These are phyloP conservation scores for Caenorhabditis plicata DNA, from an alignment of 2,888 invertebrate species.

Conservation along the genomic window DNA sequence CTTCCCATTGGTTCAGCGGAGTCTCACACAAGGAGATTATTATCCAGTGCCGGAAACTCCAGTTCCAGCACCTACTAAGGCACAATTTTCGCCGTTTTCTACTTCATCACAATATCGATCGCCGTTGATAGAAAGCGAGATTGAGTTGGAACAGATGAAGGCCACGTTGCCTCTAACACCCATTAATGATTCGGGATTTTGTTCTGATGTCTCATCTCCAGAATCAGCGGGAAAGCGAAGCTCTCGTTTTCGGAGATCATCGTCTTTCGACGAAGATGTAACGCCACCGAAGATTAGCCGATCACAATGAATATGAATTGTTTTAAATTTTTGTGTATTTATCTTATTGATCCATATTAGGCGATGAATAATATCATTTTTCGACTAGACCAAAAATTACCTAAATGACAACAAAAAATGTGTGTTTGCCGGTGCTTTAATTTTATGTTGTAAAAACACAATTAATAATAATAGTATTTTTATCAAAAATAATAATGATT, in stretches of 20 bases:
- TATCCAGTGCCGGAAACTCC: neutral
- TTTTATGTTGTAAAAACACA: too few species aligned
- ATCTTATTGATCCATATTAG: too few species aligned
- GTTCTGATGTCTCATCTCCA: slow-evolving; percentile 31
- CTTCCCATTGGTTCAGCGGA: slow-evolving; percentile 22
- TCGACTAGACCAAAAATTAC: too few species aligned
- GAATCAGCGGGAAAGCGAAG: slow-evolving; percentile 19
- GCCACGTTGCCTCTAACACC: slow-evolving; percentile 15
- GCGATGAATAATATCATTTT: too few species aligned
- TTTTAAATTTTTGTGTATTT: too few species aligned
- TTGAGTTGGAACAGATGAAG: neutral
- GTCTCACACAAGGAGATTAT: slow-evolving; percentile 14
- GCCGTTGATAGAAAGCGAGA: neutral
- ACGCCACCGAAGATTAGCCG: slow-evolving; percentile 25
- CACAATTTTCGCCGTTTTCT: neutral
- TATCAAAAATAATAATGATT: too few species aligned
- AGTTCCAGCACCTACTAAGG: neutral
- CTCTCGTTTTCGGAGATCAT: slow-evolving; percentile 8
- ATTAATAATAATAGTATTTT: too few species aligned
- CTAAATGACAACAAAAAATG: too few species aligned
- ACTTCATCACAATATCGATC: neutral
- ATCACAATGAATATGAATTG: neutral
- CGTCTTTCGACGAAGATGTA: slow-evolving; percentile 10
- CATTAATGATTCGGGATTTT: slow-evolving; percentile 42
- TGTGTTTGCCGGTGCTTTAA: too few species aligned